These are phyloP conservation scores for Notiomystis cincta DNA, from an alignment of 2,113 vertebrate species.

Conservation along the genomic window DNA sequence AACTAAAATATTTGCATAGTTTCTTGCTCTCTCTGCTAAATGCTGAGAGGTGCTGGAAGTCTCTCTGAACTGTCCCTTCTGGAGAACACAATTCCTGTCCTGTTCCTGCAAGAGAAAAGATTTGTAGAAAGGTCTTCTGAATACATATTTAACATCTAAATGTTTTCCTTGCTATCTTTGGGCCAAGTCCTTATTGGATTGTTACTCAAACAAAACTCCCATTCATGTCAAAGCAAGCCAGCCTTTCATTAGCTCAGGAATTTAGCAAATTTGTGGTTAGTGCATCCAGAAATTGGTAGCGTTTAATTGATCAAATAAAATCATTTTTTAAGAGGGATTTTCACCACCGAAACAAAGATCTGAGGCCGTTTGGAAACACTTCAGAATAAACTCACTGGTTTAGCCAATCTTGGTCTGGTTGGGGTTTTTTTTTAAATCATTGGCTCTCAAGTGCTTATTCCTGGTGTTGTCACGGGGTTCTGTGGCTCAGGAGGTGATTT, in stretches of 20 bases:
- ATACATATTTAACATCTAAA: conserved; percentile 67
- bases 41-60: conserved; percentile 35
- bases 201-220: conserved; percentile 65
- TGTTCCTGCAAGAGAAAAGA: conserved; percentile 34
- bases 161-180: conserved; percentile 62
- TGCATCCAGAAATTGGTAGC: conserved; percentile 50
- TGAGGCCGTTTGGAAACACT: conserved; percentile 14
- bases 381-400: neutral
- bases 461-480: neutral
- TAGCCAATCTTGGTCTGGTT: neutral
- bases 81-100: conserved; percentile 33
- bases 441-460: neutral
- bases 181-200: conserved; percentile 62
- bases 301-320: conserved; percentile 54
- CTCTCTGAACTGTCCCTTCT: neutral
- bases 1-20: conserved; percentile 61
- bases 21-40: conserved; percentile 30
- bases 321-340: conserved; percentile 24
- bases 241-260: conserved; percentile 66
- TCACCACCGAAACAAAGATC: conserved; percentile 21
- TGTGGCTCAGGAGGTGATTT: neutral
- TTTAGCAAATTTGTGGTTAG: conserved; percentile 62
- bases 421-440: neutral
- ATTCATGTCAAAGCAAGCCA: conserved; percentile 65
- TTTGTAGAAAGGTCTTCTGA: conserved; percentile 47